A percentile compares a stretch with the other conserved stretches of the same genome.
Evolutionary conservation across 92 coral and sea anemone genomes (phyloP).

Genomic region (Palythoa heliodiscus): DNA sequence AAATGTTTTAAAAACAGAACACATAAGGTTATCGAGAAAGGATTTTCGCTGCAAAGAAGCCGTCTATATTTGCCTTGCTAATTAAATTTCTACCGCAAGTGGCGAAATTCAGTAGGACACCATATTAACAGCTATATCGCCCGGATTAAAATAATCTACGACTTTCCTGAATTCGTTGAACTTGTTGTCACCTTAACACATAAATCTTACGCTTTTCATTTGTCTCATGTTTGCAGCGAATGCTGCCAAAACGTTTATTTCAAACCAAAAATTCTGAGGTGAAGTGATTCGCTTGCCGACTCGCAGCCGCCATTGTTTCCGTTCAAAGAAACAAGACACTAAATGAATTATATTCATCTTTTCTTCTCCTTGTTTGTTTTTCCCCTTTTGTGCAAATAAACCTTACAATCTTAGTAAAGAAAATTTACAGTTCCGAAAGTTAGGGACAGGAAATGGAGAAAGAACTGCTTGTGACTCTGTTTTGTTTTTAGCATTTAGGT

Average conservation of each 20-base stretch:
- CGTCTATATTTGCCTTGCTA: constrained; percentile 37
- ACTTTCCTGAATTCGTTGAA: constrained; percentile 40
- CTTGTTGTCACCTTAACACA: constrained; percentile 39
- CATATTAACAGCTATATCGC: constrained; percentile 9
- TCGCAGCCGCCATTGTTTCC: constrained; percentile 67
- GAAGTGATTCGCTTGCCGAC: constrained; percentile 47
- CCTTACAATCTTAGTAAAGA: not conserved
- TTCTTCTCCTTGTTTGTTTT: not conserved
- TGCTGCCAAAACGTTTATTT: not conserved
- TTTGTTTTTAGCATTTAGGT: not conserved
- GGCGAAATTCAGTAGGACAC: constrained; percentile 31
- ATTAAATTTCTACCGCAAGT: constrained; percentile 47
- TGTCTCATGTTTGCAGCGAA: not conserved
- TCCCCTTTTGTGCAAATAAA: not conserved
- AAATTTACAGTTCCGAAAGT: not conserved
- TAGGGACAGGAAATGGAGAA: not conserved
- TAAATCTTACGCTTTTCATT: not conserved
- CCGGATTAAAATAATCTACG: constrained; percentile 40
- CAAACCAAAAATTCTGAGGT: not conserved
- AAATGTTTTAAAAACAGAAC: constrained; percentile 6
- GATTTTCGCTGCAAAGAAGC: constrained; percentile 12
- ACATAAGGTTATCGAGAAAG: constrained; percentile 38
- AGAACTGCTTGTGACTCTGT: too few relatives aligned
- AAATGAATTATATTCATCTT: constrained; percentile 28
- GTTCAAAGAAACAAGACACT: constrained; percentile 38